A percentile compares a stretch with the other conserved stretches of the same genome.
These are phyloP conservation scores for Limanda limanda DNA, from an alignment of 2,113 vertebrate species.

Conservation along the genomic window DNA sequence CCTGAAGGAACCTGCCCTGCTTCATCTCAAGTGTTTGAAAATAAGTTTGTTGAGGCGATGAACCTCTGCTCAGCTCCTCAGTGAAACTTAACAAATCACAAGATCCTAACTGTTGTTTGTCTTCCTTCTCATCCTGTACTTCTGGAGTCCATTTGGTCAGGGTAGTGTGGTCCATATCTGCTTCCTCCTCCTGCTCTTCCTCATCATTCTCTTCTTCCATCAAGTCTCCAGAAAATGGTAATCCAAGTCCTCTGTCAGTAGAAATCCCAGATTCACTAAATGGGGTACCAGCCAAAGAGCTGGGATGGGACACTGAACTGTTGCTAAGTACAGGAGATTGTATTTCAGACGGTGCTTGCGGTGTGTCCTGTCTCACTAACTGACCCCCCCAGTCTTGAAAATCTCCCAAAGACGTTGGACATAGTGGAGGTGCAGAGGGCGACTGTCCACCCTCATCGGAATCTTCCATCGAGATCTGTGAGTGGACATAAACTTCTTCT, in stretches of 20 bases:
- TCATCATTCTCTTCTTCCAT: constrained; percentile 71
- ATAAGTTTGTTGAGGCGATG: constrained; percentile 47
- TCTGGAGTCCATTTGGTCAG: constrained; percentile 27
- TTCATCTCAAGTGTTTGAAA: constrained; percentile 38
- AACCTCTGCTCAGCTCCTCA: constrained; percentile 46
- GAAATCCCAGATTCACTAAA: constrained; percentile 49
- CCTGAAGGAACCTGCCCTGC: constrained; percentile 24
- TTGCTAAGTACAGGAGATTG: constrained; percentile 69
- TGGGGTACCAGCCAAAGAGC: constrained; percentile 65
- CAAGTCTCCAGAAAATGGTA: constrained; percentile 77
- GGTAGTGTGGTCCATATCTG: neutral
- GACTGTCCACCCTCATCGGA: constrained; percentile 78
- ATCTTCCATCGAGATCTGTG: constrained; percentile 79
- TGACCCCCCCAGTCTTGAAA: constrained; percentile 56
- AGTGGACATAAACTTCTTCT: constrained; percentile 76
- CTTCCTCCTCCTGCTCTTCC: constrained; percentile 58
- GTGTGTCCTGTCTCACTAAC: constrained; percentile 39
- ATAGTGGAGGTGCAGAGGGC: constrained; percentile 52
- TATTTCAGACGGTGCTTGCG: constrained; percentile 43
- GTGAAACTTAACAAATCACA: constrained; percentile 62
- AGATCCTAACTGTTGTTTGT: constrained; percentile 22
- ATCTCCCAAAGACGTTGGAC: constrained; percentile 49
- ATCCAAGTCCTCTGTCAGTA: constrained; percentile 56
- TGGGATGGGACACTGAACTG: constrained; percentile 68
- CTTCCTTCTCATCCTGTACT: constrained; percentile 12